Base-by-base conservation (phyloP, 2,113 vertebrate species). In the Onychostoma macrolepis region DNA sequence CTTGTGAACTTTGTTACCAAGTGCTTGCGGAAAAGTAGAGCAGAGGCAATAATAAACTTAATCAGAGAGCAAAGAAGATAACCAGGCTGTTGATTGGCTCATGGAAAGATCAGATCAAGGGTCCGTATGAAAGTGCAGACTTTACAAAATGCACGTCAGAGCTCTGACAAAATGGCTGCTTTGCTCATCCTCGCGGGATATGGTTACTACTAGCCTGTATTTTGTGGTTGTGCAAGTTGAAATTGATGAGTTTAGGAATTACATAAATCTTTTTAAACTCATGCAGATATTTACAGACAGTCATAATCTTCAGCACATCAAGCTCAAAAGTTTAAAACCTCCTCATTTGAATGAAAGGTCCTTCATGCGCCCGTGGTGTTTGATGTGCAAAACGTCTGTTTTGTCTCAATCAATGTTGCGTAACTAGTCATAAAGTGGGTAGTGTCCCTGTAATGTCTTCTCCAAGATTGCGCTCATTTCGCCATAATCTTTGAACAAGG, bases 1-100 rank as follows among this genome's bases (percentile, higher is more conserved):
- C 86, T 89, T 43, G 75, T 90, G 89, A 88, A 90, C 89, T 90
- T 90, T 90, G 89, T 63, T 84, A 88, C 84, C 4, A 36, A 87
- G 45, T 65, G 75, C 45, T 69, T 38, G 43, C 12, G 17, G 6
- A 75, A 50, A 87, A 82, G 12, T 65, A 53, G 76, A 87, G 71
- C 82, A 85, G 80, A 81, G 89, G 82, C 71, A 65, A 85, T 81
- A 77, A 84, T 90, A 90, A 90, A 88, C 75, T 83, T 86, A 61
- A 86, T 50, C 53, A 61, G 69, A 69, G 82, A 79, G 69, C 61
- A 45, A 76, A 48, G 26, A 77, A 80, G 87, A 90, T 88, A 88
- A 86, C 75, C 69, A 78, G 56, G 65, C 28, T 80, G 75, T 75
- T 84, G 86, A 86, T 76, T 58, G 75, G 36, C 80, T 86, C 28